A percentile compares a stretch with the other conserved stretches of the same genome.
Conservation (phyloP, 2,888 invertebrate species). For the Drosophila pegasa region DNA sequence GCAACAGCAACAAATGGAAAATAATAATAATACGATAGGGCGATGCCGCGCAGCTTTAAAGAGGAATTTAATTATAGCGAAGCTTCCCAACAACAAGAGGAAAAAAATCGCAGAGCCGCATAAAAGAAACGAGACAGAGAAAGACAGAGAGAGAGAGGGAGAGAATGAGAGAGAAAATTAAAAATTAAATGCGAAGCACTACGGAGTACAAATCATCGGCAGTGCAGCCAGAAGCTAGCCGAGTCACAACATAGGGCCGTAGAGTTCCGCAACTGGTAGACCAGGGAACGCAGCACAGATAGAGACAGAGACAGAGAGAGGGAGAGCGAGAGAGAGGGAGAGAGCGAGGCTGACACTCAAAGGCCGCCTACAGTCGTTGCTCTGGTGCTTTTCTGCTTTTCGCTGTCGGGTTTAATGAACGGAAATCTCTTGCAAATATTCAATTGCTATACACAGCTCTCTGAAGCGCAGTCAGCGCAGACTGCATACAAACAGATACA, state of each 20-base stretch:
- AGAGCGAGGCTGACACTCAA: slow-evolving; percentile 45
- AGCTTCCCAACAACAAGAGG: slow-evolving; percentile 19
- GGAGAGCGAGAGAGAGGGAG: not conserved
- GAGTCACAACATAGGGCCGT: slow-evolving; percentile 14
- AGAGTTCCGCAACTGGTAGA: slow-evolving; percentile 18
- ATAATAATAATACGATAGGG: slow-evolving; percentile 9
- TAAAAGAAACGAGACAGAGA: slow-evolving; percentile 7
- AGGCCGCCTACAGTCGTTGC: slow-evolving; percentile 74
- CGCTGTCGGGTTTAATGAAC: slow-evolving; percentile 83
- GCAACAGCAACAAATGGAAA: slow-evolving; percentile 10
- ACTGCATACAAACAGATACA: slow-evolving; percentile 40
- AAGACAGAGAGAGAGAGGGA: not conserved
- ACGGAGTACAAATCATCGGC: slow-evolving; percentile 42
- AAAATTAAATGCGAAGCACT: slow-evolving; percentile 54
- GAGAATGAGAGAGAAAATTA: slow-evolving; percentile 10
- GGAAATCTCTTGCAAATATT: slow-evolving; percentile 82
- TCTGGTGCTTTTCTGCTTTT: slow-evolving; percentile 61
- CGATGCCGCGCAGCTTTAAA: slow-evolving; percentile 55
- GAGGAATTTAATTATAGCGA: slow-evolving; percentile 74
- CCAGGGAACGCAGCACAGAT: slow-evolving; percentile 14
- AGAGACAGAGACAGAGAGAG: not conserved
- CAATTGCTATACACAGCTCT: slow-evolving; percentile 75
- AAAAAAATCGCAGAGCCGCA: slow-evolving; percentile 42
- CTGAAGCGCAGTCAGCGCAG: slow-evolving; percentile 67
- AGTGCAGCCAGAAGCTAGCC: slow-evolving; percentile 41